Evolutionary conservation across 2,113 vertebrate species (phyloP).

Genomic region (Odontesthes bonariensis): DNA sequence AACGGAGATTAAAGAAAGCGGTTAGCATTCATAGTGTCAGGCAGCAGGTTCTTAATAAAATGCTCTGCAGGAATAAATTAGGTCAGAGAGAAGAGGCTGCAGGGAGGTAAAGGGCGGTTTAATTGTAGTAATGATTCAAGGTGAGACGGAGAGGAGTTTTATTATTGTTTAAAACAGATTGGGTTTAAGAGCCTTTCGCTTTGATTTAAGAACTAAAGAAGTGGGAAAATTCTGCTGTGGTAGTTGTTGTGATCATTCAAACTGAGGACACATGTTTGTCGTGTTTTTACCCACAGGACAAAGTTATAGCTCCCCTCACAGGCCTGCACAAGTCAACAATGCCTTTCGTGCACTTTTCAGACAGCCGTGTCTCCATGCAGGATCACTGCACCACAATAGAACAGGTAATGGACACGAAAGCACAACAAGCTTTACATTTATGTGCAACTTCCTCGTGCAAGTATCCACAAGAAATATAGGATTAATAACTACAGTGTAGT

Average conservation of each 20-base stretch:
- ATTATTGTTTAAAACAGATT: constrained; percentile 9
- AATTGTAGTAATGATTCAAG: constrained; percentile 41
- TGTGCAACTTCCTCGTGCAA: too few relatives aligned
- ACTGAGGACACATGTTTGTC: neutral
- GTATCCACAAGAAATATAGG: too few relatives aligned
- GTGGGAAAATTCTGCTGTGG: neutral
- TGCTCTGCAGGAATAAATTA: constrained; percentile 23
- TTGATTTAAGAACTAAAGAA: neutral
- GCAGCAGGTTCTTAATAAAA: constrained; percentile 25
- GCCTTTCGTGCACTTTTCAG: too few relatives aligned
- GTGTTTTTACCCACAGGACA: neutral
- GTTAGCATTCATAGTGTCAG: constrained; percentile 1
- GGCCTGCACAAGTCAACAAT: too few relatives aligned
- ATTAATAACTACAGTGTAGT: too few relatives aligned
- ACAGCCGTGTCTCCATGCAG: too few relatives aligned
- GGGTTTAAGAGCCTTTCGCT: neutral
- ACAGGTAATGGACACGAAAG: too few relatives aligned
- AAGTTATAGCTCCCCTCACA: neutral
- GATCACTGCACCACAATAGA: too few relatives aligned
- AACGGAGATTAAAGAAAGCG: constrained; percentile 24
- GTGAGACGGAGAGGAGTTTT: constrained; percentile 8
- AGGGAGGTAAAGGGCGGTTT: constrained; percentile 17
- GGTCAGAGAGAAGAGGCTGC: constrained; percentile 10
- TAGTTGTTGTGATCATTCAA: neutral
- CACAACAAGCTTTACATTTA: neutral